Conservation (phyloP, 2,888 invertebrate species). For the Oscheius myriophilus region DNA sequence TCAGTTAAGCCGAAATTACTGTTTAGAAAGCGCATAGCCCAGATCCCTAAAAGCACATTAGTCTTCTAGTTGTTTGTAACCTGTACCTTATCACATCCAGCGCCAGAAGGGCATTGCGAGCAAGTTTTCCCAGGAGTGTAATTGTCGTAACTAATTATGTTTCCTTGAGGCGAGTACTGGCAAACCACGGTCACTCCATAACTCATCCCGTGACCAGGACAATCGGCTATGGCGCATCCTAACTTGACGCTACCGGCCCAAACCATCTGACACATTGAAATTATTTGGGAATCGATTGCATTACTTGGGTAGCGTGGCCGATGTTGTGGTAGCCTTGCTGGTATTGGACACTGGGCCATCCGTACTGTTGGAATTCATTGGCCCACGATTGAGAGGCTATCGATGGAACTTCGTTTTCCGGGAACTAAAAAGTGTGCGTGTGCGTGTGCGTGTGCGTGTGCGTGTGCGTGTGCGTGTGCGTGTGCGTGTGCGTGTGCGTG, state of each 20-base stretch:
- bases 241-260: neutral
- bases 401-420: neutral
- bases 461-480: neutral
- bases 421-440: neutral
- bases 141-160: neutral
- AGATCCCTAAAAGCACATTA: no score
- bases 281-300: neutral
- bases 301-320: constrained; percentile 7
- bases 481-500: neutral
- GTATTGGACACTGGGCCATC: constrained; percentile 5
- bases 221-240: neutral
- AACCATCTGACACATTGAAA: neutral
- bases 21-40: no score
- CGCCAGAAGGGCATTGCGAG: neutral
- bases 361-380: constrained; percentile 13
- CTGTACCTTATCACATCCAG: no score
- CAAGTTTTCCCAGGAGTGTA: neutral
- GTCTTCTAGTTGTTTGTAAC: no score
- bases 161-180: constrained; percentile 8
- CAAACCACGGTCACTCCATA: constrained; percentile 8
- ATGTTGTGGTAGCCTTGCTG: neutral
- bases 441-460: neutral
- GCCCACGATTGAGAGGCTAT: neutral
- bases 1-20: no score
- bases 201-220: neutral